These are phyloP conservation scores for Lycocerus yunnanus DNA, from an alignment of 2,888 invertebrate genomes.

Conservation along the genomic window DNA sequence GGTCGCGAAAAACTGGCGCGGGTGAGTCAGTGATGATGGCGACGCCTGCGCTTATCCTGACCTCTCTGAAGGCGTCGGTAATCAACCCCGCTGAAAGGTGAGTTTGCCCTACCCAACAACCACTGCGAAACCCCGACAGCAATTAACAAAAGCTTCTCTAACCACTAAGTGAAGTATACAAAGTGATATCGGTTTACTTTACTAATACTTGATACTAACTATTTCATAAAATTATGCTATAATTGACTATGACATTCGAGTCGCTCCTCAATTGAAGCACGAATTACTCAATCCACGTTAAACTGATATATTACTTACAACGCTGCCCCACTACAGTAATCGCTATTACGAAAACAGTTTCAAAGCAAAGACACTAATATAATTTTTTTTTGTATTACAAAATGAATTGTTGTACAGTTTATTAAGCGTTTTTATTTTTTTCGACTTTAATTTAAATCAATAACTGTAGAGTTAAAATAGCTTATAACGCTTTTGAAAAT, in stretches of 20 bases:
- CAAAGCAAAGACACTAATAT: neutral
- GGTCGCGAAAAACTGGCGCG: constrained; percentile 27
- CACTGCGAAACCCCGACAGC: constrained; percentile 36
- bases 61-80: constrained; percentile 27
- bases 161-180: constrained; percentile 39
- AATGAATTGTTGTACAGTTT: neutral
- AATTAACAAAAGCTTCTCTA: constrained; percentile 40
- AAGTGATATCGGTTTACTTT: constrained; percentile 39
- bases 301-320: neutral
- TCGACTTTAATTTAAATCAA: neutral
- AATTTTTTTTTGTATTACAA: neutral
- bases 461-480: neutral
- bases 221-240: constrained; percentile 23
- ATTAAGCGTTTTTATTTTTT: neutral
- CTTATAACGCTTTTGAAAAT: neutral
- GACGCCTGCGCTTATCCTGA: constrained; percentile 22
- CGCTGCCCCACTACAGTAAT: neutral
- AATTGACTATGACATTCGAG: constrained; percentile 4
- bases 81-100: constrained; percentile 38
- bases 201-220: constrained; percentile 25
- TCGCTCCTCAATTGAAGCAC: neutral
- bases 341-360: constrained; percentile 2
- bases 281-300: neutral
- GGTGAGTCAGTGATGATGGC: constrained; percentile 21
- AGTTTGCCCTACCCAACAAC: constrained; percentile 31